These are phyloP conservation scores for Axinella damicornis DNA, from an alignment of 37 sponge, comb jelly and placozoan species.

Conservation along the genomic window DNA sequence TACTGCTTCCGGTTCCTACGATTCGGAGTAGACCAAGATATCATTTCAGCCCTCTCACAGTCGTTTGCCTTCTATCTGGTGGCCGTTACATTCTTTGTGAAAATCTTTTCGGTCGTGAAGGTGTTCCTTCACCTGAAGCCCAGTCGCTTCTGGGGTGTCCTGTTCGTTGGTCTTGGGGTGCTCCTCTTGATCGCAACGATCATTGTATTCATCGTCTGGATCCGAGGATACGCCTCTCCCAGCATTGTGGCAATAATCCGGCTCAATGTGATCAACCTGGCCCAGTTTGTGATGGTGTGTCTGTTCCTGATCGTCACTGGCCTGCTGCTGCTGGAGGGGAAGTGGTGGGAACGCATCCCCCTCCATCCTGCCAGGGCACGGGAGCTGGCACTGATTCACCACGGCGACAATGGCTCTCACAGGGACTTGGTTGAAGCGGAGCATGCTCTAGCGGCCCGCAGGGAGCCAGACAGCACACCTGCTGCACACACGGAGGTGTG, in stretches of 20 bases:
- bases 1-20: constrained; percentile 63
- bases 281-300: constrained; percentile 5
- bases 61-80: constrained; percentile 62
- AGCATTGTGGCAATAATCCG: background rate
- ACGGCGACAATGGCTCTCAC: no score
- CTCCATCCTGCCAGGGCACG: background rate
- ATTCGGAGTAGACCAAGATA: constrained; percentile 48
- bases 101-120: constrained; percentile 29
- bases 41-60: constrained; percentile 40
- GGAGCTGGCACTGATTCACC: no score
- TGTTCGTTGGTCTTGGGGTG: constrained; percentile 30
- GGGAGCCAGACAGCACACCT: no score
- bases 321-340: constrained; percentile 23
- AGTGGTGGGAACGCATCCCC: constrained; percentile 28
- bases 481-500: no score
- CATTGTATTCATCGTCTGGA: background rate
- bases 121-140: constrained; percentile 37
- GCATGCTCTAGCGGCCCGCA: no score
- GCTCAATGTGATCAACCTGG: background rate
- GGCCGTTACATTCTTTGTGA: constrained; percentile 41
- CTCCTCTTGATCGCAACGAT: constrained; percentile 25
- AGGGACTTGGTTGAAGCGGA: no score
- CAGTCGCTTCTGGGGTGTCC: constrained; percentile 51
- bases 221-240: background rate
- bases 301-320: constrained; percentile 28